These are phyloP conservation scores for Pangasianodon hypophthalmus DNA, from an alignment of 2,113 vertebrate genomes.

Conservation along the genomic window DNA sequence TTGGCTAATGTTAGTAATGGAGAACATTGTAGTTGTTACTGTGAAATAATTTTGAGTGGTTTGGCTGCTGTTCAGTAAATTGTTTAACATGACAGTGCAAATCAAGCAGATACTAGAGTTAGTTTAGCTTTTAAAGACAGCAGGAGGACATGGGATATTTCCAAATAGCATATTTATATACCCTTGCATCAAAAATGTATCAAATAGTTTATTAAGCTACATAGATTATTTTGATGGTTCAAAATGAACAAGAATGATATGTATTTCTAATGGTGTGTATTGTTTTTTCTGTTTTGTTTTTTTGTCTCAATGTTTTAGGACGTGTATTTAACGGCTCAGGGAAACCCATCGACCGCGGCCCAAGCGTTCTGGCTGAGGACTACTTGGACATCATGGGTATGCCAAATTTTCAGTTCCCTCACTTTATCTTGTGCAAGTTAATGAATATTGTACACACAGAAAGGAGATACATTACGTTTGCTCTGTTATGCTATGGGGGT, in stretches of 20 bases:
- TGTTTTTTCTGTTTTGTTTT: not conserved
- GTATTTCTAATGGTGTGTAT: not conserved
- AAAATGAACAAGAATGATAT: not conserved
- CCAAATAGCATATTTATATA: not conserved
- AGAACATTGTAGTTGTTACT: not conserved
- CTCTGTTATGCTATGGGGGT: not conserved
- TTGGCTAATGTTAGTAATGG: not conserved
- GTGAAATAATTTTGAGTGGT: not conserved
- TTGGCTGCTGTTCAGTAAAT: not conserved
- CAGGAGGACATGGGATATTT: not conserved
- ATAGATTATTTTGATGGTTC: not conserved
- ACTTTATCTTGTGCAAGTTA: not conserved
- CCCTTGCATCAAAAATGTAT: not conserved
- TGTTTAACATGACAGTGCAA: not conserved
- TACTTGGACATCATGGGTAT: slow-evolving; percentile 84
- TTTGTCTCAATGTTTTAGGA: slow-evolving; percentile 63
- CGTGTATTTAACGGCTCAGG: slow-evolving; percentile 82
- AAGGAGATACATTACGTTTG: not conserved
- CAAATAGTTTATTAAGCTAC: not conserved
- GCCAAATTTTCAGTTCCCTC: not conserved
- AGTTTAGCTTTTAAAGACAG: not conserved
- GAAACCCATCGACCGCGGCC: slow-evolving; percentile 81
- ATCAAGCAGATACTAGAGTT: not conserved
- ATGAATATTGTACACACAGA: not conserved
- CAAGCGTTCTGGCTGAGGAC: slow-evolving; percentile 78